A percentile compares a stretch with the other conserved stretches of the same genome.
Conservation (phyloP, 2,797 vertebrate species). For the Falco naumanni region DNA sequence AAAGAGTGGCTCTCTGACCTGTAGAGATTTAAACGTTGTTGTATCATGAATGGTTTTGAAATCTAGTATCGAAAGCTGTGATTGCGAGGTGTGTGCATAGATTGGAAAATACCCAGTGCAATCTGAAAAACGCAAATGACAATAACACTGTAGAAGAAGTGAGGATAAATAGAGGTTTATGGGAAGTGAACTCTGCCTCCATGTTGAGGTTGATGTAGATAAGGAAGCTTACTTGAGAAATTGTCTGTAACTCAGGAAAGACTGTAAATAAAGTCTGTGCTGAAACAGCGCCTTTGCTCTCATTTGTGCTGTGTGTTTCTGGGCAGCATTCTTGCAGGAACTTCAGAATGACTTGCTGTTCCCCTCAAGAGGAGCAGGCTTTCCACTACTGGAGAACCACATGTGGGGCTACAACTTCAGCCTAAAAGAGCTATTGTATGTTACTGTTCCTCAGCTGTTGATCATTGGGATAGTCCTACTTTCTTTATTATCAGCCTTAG, state of each 20-base stretch:
- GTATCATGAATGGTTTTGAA: not conserved
- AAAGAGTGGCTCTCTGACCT: not conserved
- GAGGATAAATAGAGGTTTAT: not conserved
- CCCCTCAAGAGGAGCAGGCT: not conserved
- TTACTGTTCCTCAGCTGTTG: not conserved
- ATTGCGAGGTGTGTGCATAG: accelerated
- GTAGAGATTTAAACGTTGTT: not conserved
- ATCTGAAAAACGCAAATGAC: not conserved
- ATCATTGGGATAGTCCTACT: not conserved
- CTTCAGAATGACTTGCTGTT: not conserved
- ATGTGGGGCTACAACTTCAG: accelerated
- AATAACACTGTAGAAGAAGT: not conserved
- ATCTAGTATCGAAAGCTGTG: not conserved
- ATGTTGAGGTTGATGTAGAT: accelerated
- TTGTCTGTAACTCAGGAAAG: not conserved
- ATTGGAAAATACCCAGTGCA: not conserved
- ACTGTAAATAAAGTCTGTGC: not conserved
- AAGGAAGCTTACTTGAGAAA: not conserved
- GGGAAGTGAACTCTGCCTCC: not conserved
- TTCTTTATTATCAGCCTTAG: not conserved
- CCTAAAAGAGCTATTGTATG: not conserved
- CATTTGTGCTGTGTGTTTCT: not conserved
- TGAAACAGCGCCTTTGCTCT: not conserved
- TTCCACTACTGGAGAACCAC: not conserved
- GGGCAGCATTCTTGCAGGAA: not conserved